Evolutionary conservation across 2,797 vertebrate species (phyloP), one percentile per base, ranked within the genome.

Genomic region (Sebastes dallii): DNA sequence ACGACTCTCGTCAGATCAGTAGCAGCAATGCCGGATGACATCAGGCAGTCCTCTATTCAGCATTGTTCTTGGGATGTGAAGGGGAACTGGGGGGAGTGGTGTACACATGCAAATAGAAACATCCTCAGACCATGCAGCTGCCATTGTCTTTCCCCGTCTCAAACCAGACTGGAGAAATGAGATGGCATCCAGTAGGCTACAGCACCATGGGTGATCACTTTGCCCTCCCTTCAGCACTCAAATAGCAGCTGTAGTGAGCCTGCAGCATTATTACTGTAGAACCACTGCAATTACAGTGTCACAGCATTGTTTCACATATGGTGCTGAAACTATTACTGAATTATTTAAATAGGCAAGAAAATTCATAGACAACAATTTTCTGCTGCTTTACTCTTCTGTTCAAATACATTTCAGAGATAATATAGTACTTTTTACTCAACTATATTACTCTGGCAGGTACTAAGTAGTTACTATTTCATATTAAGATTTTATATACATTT

Each of bases 21-120:
- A 81, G 84, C 87, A 81, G 84, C 61, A 22, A 68, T 46, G 81
- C 72, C 36, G 75, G 88, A 90, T 92, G 93, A 93, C 91, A 93
- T 91, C 92, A 93, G 82, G 78, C 89, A 60, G 71, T 80, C 80
- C 81, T 93, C 88, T 86, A 93, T 92, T 88, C 74, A 86, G 80
- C 80, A 94, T 93, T 95, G 94, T 93, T 91, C 82, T 73, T 55
- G 18, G 46, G 78, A 80, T 82, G 52, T 67, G 78, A 64, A 77
- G 72, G 72, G 83, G 67, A 80, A 83, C 81, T 78, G 76, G 71
- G 72, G 83, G 88, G 87, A 76, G 85, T 64, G 86, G 76, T 69
- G 60, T 70, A 59, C 27, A 59, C 74, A 82, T 90, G 83, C 89
- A 89, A 86, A 90, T 72, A 88, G 84, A 88, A 85, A 83, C 82